Evolutionary conservation across 2,113 vertebrate species (phyloP).

Genomic region (Tiliqua scincoides): DNA sequence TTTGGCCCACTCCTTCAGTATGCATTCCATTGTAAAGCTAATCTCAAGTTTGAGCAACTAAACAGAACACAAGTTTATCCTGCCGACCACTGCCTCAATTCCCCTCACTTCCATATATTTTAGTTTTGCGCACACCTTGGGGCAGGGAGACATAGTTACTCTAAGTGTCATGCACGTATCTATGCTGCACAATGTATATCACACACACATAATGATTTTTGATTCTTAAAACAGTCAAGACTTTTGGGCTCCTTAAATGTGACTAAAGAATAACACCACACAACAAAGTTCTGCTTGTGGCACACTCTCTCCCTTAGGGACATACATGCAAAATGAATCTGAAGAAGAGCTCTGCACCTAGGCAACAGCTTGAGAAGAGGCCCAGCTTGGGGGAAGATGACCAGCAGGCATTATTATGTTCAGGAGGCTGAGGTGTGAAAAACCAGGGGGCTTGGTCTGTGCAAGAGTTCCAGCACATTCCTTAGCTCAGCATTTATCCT

Average conservation of each 20-base stretch:
- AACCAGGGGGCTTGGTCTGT: not conserved
- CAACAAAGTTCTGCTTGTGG: not conserved
- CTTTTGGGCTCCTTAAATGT: not conserved
- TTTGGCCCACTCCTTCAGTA: not conserved
- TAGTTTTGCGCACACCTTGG: not conserved
- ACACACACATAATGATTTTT: too few species aligned
- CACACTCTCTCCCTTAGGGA: constrained; percentile 43
- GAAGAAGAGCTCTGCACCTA: constrained; percentile 39
- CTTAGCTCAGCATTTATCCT: not conserved
- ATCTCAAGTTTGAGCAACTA: not conserved
- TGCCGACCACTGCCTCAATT: too few species aligned
- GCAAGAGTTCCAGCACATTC: constrained; percentile 14
- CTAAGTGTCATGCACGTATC: not conserved
- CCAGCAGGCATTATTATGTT: constrained; percentile 17
- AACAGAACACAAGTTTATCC: not conserved
- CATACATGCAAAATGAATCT: constrained; percentile 42
- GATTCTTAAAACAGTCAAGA: not conserved
- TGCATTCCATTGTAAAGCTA: not conserved
- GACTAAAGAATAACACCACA: constrained; percentile 1
- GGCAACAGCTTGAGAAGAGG: constrained; percentile 8
- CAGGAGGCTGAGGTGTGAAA: not conserved
- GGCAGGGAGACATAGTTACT: not conserved
- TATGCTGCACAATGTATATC: not conserved
- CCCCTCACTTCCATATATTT: not conserved
- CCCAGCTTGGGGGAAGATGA: constrained; percentile 20